phyloP scores from a whole-genome alignment of 2,797 vertebrate species.

The Ctenosaura bakeri region DNA sequence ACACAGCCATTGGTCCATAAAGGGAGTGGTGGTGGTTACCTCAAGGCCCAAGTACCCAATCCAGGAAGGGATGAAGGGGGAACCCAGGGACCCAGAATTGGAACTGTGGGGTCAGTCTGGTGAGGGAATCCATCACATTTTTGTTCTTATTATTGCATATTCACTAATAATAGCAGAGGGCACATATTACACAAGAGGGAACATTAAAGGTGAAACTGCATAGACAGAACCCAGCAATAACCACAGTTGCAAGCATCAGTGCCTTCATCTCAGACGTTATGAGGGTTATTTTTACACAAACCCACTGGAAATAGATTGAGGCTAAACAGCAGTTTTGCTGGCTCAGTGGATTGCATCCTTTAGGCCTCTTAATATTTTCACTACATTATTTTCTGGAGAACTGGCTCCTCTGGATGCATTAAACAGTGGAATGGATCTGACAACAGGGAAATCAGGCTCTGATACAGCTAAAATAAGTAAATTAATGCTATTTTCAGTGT shows the following conservation, averaged over 20 bases:
- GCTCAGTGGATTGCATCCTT: neutral
- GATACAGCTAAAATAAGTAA: conserved; percentile 46
- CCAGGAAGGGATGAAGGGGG: too few relatives aligned
- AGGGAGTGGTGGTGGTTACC: too few relatives aligned
- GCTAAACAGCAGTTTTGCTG: neutral
- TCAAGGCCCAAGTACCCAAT: too few relatives aligned
- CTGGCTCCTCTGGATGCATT: neutral
- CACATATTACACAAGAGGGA: neutral
- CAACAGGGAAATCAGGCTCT: conserved; percentile 49
- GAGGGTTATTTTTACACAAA: too few relatives aligned
- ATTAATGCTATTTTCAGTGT: conserved; percentile 29
- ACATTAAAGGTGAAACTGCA: neutral
- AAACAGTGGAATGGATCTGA: conserved; percentile 29
- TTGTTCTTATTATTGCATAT: too few relatives aligned
- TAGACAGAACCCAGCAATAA: neutral
- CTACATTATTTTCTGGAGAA: neutral
- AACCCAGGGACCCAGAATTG: too few relatives aligned
- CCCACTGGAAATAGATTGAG: neutral
- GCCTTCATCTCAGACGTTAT: neutral
- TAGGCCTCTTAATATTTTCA: neutral
- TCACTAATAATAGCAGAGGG: neutral
- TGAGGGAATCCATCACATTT: too few relatives aligned
- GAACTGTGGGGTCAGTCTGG: too few relatives aligned
- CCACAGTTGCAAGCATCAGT: too few relatives aligned
- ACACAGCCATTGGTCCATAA: too few relatives aligned